Evolutionary conservation across 2,797 vertebrate species (phyloP).

Genomic region (Aeoliscus strigatus): DNA sequence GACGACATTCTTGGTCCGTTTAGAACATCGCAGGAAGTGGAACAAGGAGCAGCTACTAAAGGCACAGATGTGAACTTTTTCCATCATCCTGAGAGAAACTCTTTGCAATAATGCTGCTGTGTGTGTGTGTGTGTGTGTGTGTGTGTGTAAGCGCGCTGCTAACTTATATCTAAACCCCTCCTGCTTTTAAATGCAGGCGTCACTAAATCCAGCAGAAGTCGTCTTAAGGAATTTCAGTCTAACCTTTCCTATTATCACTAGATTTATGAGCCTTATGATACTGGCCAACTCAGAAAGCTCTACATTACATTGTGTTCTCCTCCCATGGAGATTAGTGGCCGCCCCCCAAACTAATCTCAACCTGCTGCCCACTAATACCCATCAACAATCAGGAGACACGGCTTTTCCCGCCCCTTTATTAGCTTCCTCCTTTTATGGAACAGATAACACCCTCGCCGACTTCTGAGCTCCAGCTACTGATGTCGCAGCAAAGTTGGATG

Average conservation of each 20-base stretch:
- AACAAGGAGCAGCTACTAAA: too few species aligned
- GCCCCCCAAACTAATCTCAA: slow-evolving; percentile 34
- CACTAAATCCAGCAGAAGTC: neutral
- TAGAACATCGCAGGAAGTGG: too few species aligned
- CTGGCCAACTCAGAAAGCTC: slow-evolving; percentile 3
- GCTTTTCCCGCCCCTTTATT: slow-evolving; percentile 19
- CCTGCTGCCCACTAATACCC: slow-evolving; percentile 37
- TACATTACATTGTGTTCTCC: slow-evolving; percentile 14
- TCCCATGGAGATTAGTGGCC: slow-evolving; percentile 23
- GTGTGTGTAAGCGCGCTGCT: too few species aligned
- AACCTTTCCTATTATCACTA: neutral
- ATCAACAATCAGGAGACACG: slow-evolving; percentile 29
- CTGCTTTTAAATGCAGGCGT: too few species aligned
- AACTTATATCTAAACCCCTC: too few species aligned
- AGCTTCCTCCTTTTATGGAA: slow-evolving; percentile 22
- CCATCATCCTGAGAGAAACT: too few species aligned
- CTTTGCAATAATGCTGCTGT: too few species aligned
- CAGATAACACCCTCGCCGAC: slow-evolving; percentile 21
- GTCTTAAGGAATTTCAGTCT: neutral
- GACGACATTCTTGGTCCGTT: too few species aligned
- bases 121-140: too few species aligned
- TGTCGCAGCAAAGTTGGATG: neutral
- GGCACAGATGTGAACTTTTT: too few species aligned
- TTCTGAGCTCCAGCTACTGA: slow-evolving; percentile 9
- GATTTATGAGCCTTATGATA: slow-evolving; percentile 8